A percentile compares a stretch with the other conserved stretches of the same genome.
Conservation (phyloP, 2,888 invertebrate genomes). For the Gnatocerus cornutus region DNA sequence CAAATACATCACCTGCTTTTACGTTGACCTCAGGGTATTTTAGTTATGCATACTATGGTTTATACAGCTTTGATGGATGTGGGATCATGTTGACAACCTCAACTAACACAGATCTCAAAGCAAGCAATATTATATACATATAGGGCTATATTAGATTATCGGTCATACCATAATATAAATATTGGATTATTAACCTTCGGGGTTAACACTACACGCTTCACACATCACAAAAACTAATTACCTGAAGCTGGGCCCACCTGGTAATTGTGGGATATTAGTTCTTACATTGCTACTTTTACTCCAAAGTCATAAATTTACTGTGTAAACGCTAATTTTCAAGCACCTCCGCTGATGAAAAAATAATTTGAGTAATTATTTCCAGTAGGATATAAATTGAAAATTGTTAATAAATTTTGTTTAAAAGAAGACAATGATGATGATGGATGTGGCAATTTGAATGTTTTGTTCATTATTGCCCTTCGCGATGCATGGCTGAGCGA, state of each 20-base stretch:
- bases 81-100: conserved; percentile 15
- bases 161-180: neutral
- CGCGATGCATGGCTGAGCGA: conserved; percentile 46
- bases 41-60: conserved; percentile 9
- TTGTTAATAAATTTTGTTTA: conserved; percentile 26
- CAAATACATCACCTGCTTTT: neutral
- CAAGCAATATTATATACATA: conserved; percentile 12
- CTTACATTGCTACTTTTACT: too few species aligned
- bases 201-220: neutral
- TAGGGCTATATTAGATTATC: conserved; percentile 1
- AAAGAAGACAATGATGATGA: conserved; percentile 29
- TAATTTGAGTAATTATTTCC: conserved; percentile 42
- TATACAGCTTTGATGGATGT: conserved; percentile 16
- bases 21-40: conserved; percentile 13
- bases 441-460: conserved; percentile 45
- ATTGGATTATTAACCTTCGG: neutral
- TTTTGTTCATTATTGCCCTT: conserved; percentile 44
- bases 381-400: conserved; percentile 42
- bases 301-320: too few species aligned
- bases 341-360: conserved; percentile 21
- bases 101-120: conserved; percentile 18
- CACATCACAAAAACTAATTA: conserved; percentile 7
- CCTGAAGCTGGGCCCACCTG: neutral
- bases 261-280: neutral
- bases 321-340: conserved; percentile 18